Conservation (phyloP, 1,140 invertebrate genomes). For the Lineus longissimus region DNA sequence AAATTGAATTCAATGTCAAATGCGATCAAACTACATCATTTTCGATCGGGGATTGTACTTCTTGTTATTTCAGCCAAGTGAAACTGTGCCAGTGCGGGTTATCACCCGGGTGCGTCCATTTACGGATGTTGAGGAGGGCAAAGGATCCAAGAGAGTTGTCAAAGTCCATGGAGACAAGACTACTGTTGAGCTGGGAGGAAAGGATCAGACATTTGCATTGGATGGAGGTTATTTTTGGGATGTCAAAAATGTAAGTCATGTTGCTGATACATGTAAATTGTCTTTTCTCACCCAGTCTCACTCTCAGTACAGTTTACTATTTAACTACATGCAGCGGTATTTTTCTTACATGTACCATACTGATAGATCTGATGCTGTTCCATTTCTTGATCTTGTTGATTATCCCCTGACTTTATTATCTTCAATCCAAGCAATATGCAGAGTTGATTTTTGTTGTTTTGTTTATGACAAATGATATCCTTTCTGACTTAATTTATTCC, state of each 20-base stretch:
- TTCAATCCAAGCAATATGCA: background rate
- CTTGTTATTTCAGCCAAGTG: slow-evolving; percentile 33
- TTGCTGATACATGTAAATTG: background rate
- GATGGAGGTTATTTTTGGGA: slow-evolving; percentile 38
- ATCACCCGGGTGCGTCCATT: slow-evolving; percentile 36
- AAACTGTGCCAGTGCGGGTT: slow-evolving; percentile 32
- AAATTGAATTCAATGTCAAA: too few species aligned
- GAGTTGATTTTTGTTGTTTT: background rate
- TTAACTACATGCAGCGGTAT: too few species aligned
- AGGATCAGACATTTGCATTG: slow-evolving; percentile 40
- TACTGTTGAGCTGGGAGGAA: slow-evolving; percentile 32
- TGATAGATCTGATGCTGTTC: too few species aligned
- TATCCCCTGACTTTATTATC: too few species aligned
- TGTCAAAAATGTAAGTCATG: slow-evolving; percentile 35
- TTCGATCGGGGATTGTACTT: too few species aligned
- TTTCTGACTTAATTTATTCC: background rate
- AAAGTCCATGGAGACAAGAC: slow-evolving; percentile 37
- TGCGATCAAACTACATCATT: too few species aligned
- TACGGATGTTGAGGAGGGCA: slow-evolving; percentile 32
- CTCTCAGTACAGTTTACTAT: too few species aligned
- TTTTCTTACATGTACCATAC: too few species aligned
- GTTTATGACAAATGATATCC: background rate
- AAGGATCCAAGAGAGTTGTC: slow-evolving; percentile 33
- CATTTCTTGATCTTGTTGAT: too few species aligned
- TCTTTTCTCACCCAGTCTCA: background rate